Base-by-base conservation (phyloP, 2,888 invertebrate species). In the Empis livida region DNA sequence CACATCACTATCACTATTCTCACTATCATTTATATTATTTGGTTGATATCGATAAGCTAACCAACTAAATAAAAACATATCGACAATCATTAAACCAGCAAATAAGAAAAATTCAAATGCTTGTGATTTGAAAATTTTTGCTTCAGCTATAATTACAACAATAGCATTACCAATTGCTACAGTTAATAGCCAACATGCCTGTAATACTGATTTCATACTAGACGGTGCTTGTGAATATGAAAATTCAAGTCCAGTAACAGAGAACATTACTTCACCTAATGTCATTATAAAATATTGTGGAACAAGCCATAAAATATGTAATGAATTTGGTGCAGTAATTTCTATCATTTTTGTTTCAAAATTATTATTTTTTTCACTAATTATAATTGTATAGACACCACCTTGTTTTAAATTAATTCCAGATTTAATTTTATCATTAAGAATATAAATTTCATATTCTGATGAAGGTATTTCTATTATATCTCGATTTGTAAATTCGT, bases 131-230 rank as follows among this genome's bases (percentile, higher is more conserved):
- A 93, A 82, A 50, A 86, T 73, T 51, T 80, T 76, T 10, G 79
- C 75, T 63, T 90, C 84, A 14, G 92, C 88, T 27, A 97, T 80
- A 44, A 93, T 79, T 31, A 94, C 83, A 1, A 96, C 95, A 47
- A 99, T 82, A 5, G 96, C 70, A 68, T 96, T 96, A 38, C 97
- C 97, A 60, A 95, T 77, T 0, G 95, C 92, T 0, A 89, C 87
- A 0, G 95, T 94, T 46, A 97, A 70, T n/a, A 94, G 73, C 91
- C 95, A 97, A 9, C 83, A 79, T 0, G 96, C 91, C 66, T 88
- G 86, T 44, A 97, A 67, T 1, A 99, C 84, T 0, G 95, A 90
- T 67, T 96, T 97, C 95, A 99, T 95, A 51, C 81, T 82, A 2
- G 55, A 43, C 2, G 82, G 80, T 8, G 83, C 79, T 75, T 77